Conservation (phyloP, 2,888 invertebrate species). For the Sipunculus nudus region DNA sequence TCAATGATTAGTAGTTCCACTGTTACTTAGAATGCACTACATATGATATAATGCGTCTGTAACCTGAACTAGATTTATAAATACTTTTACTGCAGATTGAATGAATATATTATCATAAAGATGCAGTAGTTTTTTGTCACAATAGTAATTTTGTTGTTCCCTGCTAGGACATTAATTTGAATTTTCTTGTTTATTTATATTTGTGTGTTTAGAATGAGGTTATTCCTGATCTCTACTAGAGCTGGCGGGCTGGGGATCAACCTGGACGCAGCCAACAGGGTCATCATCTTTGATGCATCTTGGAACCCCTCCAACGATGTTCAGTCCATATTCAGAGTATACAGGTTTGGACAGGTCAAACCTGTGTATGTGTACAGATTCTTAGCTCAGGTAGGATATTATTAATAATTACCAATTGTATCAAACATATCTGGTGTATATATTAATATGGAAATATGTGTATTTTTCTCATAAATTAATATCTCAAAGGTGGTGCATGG, state of each 20-base stretch:
- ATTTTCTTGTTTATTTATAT: background rate
- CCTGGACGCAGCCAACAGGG: constrained; percentile 94
- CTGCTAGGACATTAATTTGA: too few relatives aligned
- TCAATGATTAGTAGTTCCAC: too few relatives aligned
- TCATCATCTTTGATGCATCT: constrained; percentile 97
- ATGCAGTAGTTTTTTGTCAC: too few relatives aligned
- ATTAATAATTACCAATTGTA: background rate
- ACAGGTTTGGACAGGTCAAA: constrained; percentile 96
- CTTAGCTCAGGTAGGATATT: constrained; percentile 74
- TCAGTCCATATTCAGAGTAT: constrained; percentile 97
- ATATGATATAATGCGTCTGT: too few relatives aligned
- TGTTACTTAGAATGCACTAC: too few relatives aligned
- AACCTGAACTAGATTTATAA: too few relatives aligned
- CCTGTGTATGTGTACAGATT: constrained; percentile 96
- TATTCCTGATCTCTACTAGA: constrained; percentile 94
- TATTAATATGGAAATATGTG: background rate
- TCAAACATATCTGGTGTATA: background rate
- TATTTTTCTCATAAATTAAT: too few relatives aligned
- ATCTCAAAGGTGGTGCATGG: too few relatives aligned
- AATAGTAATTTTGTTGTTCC: too few relatives aligned
- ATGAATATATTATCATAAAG: too few relatives aligned
- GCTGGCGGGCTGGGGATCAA: constrained; percentile 98
- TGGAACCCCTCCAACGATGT: constrained; percentile 99
- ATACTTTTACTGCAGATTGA: too few relatives aligned
- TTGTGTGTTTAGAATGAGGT: constrained; percentile 69